Evolutionary conservation across 2,888 invertebrate species (phyloP).

Genomic region (Meganola albula): DNA sequence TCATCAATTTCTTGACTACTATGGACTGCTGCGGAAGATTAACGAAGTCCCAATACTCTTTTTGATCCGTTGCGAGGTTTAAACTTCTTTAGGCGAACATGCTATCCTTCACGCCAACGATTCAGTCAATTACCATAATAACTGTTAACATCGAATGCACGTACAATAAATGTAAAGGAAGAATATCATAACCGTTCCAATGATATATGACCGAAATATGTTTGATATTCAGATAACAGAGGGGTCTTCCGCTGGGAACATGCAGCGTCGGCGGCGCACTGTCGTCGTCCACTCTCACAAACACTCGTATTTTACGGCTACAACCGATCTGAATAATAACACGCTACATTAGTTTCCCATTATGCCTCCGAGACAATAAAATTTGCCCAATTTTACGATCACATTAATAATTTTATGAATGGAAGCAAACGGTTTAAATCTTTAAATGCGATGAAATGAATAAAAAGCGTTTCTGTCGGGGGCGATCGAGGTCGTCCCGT

Average conservation of each 20-base stretch:
- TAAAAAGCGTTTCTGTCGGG: constrained; percentile 52
- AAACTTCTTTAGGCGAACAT: too few relatives aligned
- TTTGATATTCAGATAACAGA: constrained; percentile 73
- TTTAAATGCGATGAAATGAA: constrained; percentile 64
- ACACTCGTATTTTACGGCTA: constrained; percentile 74
- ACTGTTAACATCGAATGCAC: constrained; percentile 56
- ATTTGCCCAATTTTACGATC: constrained; percentile 78
- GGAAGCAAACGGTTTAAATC: constrained; percentile 71
- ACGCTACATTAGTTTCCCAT: constrained; percentile 78
- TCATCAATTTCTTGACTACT: too few relatives aligned
- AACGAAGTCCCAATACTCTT: too few relatives aligned
- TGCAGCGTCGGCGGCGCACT: constrained; percentile 26
- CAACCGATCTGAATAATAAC: constrained; percentile 76
- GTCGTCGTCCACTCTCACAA: constrained; percentile 49
- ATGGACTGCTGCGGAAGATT: too few relatives aligned
- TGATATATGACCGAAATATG: constrained; percentile 70
- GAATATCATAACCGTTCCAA: constrained; percentile 73
- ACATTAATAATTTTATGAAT: constrained; percentile 78
- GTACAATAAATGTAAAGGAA: constrained; percentile 59
- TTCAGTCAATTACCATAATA: constrained; percentile 56
- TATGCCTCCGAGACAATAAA: constrained; percentile 77
- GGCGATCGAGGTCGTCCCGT: constrained; percentile 57
- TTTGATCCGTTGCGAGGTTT: too few relatives aligned
- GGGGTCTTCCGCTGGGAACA: constrained; percentile 62
- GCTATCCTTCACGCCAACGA: too few relatives aligned